Evolutionary conservation across 2,797 vertebrate genomes (phyloP).

Genomic region (Anolis apletophallus): DNA sequence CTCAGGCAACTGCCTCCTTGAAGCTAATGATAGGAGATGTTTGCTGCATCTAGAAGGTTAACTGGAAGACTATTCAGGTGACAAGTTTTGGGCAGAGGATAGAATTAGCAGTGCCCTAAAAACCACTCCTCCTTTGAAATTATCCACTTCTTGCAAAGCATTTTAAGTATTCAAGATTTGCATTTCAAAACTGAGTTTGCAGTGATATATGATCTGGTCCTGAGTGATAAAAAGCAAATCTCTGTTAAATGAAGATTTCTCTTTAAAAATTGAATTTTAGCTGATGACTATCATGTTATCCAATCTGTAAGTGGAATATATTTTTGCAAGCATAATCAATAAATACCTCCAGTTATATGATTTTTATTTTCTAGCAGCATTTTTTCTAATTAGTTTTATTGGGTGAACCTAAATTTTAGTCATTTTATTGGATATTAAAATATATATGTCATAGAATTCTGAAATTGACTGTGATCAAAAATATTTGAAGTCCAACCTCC

Average conservation of each 20-base stretch:
- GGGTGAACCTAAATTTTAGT: neutral
- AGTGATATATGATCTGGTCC: no score
- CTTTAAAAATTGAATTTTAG: neutral
- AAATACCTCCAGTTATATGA: neutral
- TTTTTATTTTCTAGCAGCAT: neutral
- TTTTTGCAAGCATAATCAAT: neutral
- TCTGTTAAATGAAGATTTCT: neutral
- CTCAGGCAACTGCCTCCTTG: no score
- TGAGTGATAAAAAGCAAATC: neutral
- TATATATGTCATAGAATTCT: neutral
- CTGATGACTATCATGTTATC: neutral
- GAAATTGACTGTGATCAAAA: neutral
- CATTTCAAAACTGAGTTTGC: neutral
- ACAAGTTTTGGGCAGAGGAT: neutral
- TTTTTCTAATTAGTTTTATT: no score
- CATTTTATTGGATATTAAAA: neutral
- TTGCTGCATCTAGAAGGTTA: neutral
- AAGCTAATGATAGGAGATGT: neutral
- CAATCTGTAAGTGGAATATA: neutral
- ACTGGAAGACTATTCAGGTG: neutral
- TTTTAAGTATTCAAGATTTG: neutral
- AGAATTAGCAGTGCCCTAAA: neutral
- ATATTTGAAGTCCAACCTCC: neutral
- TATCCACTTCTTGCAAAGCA: neutral
- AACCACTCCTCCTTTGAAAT: neutral